Evolutionary conservation across 2,113 vertebrate genomes (phyloP).

Genomic region (Ovis canadensis): DNA sequence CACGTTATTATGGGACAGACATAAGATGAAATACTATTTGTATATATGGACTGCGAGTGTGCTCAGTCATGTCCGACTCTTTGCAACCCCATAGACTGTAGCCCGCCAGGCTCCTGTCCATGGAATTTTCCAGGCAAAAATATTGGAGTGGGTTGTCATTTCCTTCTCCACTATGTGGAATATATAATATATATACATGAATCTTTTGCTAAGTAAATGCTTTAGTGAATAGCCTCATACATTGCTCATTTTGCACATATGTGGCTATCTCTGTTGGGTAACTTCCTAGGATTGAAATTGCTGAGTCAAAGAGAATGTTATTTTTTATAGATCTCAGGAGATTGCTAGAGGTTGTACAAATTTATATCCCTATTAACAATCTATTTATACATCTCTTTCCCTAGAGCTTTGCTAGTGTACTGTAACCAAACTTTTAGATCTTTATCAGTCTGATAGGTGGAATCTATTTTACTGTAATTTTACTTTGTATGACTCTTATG

Average conservation of each 20-base stretch:
- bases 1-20: neutral
- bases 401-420: neutral
- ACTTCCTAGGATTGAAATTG: neutral
- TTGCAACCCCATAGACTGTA: neutral
- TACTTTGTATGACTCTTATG: neutral
- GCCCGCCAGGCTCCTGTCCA: neutral
- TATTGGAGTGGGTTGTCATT: neutral
- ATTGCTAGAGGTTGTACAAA: neutral
- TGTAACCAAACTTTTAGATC: neutral
- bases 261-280: neutral
- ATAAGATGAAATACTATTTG: neutral
- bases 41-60: neutral
- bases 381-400: fast-evolving
- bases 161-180: neutral
- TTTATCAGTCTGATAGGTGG: neutral
- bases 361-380: neutral
- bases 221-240: neutral
- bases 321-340: neutral
- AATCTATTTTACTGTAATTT: neutral
- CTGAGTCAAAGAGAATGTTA: neutral
- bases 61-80: neutral
- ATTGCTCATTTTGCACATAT: neutral
- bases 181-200: neutral
- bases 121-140: neutral
- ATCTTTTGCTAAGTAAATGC: neutral